Conservation (phyloP, 2,888 invertebrate species). For the Drosophila longiperda region DNA sequence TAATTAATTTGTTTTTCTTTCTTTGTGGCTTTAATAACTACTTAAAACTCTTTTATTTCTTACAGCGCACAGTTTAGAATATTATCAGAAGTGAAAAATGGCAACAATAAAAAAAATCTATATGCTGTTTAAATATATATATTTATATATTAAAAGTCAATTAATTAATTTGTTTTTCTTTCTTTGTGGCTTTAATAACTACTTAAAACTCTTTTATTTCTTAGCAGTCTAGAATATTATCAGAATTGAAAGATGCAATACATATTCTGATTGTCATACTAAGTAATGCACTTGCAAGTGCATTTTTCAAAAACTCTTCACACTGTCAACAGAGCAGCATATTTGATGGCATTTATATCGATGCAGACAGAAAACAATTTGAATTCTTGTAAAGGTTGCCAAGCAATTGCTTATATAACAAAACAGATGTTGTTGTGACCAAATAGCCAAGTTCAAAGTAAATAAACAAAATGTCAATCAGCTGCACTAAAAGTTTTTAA, state of each 20-base stretch:
- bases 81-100: too few relatives aligned
- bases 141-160: too few relatives aligned
- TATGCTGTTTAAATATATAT: too few relatives aligned
- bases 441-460: conserved; percentile 4
- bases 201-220: too few relatives aligned
- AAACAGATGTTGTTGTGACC: conserved; percentile 1
- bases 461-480: conserved; percentile 35
- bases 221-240: neutral
- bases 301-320: neutral
- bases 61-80: neutral
- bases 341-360: neutral
- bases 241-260: neutral
- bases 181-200: too few relatives aligned
- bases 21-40: too few relatives aligned
- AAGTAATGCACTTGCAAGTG: neutral
- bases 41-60: too few relatives aligned
- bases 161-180: too few relatives aligned
- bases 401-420: neutral
- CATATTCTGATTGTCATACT: too few relatives aligned
- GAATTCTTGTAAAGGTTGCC: neutral
- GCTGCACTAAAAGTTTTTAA: conserved; percentile 29
- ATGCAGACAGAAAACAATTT: neutral
- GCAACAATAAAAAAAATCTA: too few relatives aligned
- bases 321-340: neutral
- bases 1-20: too few relatives aligned